Conservation (phyloP, 2,113 vertebrate species). For the Orcinus orca region DNA sequence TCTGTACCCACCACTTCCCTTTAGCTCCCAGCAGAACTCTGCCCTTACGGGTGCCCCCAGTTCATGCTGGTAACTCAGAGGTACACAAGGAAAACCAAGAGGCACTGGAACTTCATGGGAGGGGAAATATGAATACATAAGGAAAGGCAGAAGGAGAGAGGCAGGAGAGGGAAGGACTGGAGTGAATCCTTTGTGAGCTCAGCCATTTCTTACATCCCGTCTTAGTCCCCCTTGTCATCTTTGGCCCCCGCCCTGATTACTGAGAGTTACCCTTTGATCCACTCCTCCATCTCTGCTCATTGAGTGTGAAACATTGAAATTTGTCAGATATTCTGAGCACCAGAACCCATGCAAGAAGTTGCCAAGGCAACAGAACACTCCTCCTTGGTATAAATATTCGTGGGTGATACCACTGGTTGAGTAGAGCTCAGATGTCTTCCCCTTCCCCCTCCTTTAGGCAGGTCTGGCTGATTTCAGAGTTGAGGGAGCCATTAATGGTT, state of each 20-base stretch:
- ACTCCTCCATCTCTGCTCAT: slow-evolving; percentile 68
- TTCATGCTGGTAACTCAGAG: background rate
- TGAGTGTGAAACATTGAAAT: slow-evolving; percentile 70
- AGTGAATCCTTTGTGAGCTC: slow-evolving; percentile 42
- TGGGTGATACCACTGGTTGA: background rate
- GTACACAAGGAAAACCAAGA: background rate
- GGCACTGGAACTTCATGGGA: background rate
- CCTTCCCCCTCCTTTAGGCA: background rate
- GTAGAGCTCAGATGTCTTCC: slow-evolving; percentile 26
- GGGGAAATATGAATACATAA: background rate
- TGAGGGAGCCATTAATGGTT: background rate
- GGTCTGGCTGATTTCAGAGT: slow-evolving; percentile 60
- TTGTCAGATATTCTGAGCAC: slow-evolving; percentile 65
- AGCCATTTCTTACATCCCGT: slow-evolving; percentile 21
- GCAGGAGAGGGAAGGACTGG: background rate
- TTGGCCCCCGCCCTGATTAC: slow-evolving; percentile 49
- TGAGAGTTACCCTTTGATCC: slow-evolving; percentile 67
- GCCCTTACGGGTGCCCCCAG: background rate
- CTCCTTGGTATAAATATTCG: slow-evolving; percentile 68
- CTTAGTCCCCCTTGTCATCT: slow-evolving; percentile 38
- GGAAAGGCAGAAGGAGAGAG: background rate
- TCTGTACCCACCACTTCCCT: background rate
- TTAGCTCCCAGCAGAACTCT: background rate
- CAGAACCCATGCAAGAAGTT: slow-evolving; percentile 74
- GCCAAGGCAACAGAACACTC: slow-evolving; percentile 73